These are phyloP conservation scores for Tachycineta bicolor DNA, from an alignment of 2,113 vertebrate genomes.

Conservation along the genomic window DNA sequence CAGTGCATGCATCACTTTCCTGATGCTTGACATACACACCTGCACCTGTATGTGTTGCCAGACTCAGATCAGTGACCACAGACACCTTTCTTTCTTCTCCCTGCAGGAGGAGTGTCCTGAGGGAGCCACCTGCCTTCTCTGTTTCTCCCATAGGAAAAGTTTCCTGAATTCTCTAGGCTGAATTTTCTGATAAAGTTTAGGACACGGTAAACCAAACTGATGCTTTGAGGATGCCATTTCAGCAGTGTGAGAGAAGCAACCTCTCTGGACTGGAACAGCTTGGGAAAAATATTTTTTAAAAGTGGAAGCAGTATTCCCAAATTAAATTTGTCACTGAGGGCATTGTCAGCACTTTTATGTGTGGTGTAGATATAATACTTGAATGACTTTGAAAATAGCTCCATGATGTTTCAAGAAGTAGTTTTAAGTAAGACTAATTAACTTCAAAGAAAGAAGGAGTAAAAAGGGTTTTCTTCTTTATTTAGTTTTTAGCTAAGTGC, in stretches of 20 bases:
- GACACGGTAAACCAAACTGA: background rate
- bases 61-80: background rate
- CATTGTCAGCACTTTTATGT: slow-evolving; percentile 17
- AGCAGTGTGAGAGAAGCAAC: background rate
- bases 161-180: background rate
- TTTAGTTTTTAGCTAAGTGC: slow-evolving; percentile 51
- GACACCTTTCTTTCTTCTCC: background rate
- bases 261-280: background rate
- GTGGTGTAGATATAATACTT: background rate
- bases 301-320: background rate
- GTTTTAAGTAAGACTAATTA: slow-evolving; percentile 53
- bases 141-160: background rate
- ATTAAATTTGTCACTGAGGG: background rate
- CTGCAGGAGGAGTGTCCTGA: background rate
- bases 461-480: slow-evolving; percentile 5
- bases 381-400: slow-evolving; percentile 38
- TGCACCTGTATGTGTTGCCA: background rate
- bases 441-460: slow-evolving; percentile 35
- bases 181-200: background rate
- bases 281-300: background rate
- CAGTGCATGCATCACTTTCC: background rate
- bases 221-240: background rate
- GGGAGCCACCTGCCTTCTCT: background rate
- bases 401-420: slow-evolving; percentile 17
- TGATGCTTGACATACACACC: background rate